Percentiles rank a stretch among this genome's conserved stretches.
phyloP scores from a whole-genome alignment of 2,797 vertebrate species.

The Euphonia xanthogaster region DNA sequence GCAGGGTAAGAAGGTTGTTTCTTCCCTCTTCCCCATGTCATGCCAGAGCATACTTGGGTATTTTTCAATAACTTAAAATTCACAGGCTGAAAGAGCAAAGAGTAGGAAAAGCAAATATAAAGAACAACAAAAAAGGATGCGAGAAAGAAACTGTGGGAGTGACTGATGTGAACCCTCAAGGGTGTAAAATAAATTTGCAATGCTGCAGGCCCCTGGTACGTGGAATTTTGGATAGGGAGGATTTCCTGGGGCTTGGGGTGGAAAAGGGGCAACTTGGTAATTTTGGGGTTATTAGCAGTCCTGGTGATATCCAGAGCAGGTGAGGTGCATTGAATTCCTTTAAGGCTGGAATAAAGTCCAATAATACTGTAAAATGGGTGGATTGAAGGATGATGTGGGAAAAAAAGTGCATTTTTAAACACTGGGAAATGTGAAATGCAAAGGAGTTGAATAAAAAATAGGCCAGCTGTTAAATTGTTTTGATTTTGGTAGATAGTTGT shows the following conservation, averaged over 20 bases:
- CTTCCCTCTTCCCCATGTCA: accelerated
- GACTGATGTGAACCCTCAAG: background rate
- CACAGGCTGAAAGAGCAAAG: background rate
- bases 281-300: background rate
- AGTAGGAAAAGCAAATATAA: background rate
- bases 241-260: background rate
- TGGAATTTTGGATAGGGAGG: background rate
- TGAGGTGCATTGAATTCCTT: background rate
- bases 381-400: background rate
- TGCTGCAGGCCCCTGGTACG: background rate
- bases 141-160: background rate
- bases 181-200: background rate
- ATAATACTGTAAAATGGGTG: background rate
- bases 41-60: background rate
- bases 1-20: background rate
- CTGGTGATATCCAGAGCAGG: background rate
- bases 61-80: background rate
- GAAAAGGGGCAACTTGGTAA: background rate
- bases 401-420: background rate
- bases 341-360: background rate
- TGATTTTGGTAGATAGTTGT: background rate
- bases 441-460: background rate
- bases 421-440: background rate
- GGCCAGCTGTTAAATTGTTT: background rate
- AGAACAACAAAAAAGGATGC: background rate